Evolutionary conservation across 2,797 vertebrate species (phyloP).

Genomic region (Pseudocheirus occidentalis): DNA sequence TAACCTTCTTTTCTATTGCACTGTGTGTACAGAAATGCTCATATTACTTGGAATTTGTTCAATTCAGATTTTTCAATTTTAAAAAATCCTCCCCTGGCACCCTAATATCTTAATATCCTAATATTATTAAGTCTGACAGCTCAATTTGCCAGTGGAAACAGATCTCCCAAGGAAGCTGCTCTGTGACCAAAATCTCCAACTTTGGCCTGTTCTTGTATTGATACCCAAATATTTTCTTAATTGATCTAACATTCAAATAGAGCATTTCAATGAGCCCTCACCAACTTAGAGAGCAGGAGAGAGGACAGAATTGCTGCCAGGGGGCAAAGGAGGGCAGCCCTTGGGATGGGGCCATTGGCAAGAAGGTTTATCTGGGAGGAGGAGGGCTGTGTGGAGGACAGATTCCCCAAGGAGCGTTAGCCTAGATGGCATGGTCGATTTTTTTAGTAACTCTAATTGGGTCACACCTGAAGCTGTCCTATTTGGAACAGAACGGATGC

Average conservation of each 20-base stretch:
- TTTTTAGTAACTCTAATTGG: neutral
- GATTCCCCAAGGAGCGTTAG: neutral
- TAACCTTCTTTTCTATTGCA: neutral
- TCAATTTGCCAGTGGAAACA: neutral
- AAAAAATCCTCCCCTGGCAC: neutral
- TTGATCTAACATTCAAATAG: neutral
- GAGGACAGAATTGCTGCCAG: too few relatives aligned
- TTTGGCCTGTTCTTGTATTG: neutral
- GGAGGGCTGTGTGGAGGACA: neutral
- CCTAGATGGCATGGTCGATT: neutral
- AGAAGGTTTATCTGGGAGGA: neutral
- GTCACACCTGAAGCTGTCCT: neutral
- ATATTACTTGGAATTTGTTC: neutral
- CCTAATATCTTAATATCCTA: neutral
- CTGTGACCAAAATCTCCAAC: neutral
- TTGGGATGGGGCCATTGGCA: neutral
- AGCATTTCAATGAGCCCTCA: neutral
- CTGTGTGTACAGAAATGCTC: neutral
- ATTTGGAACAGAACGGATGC: neutral
- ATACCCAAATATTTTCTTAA: neutral
- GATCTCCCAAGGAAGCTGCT: neutral
- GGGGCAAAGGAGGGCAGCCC: too few relatives aligned
- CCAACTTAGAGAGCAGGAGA: neutral
- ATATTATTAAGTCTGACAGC: neutral
- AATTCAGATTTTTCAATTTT: neutral